Conservation (phyloP, 1,140 invertebrate species). For the Cyphomyrmex costatus region DNA sequence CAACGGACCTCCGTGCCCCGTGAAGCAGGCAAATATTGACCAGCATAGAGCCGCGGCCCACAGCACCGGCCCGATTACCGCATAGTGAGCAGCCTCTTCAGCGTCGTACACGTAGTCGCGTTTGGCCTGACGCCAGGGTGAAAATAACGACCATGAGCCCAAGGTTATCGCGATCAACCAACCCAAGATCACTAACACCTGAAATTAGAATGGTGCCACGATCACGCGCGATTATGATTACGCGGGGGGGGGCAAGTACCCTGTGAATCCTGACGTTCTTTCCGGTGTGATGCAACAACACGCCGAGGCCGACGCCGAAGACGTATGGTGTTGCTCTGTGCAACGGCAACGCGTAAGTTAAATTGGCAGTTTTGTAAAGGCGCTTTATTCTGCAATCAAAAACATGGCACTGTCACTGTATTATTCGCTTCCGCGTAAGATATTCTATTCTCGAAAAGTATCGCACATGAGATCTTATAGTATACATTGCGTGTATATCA, state of each 20-base stretch:
- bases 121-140: slow-evolving; percentile 87
- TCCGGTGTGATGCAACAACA: slow-evolving; percentile 87
- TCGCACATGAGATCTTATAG: too few relatives aligned
- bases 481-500: too few relatives aligned
- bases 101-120: slow-evolving; percentile 89
- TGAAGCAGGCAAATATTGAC: slow-evolving; percentile 89
- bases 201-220: slow-evolving; percentile 58
- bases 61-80: slow-evolving; percentile 89
- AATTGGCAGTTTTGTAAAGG: slow-evolving; percentile 89
- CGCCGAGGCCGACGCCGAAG: slow-evolving; percentile 89
- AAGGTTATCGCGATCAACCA: slow-evolving; percentile 87
- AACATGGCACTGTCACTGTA: background rate
- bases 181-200: slow-evolving; percentile 87
- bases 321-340: slow-evolving; percentile 90
- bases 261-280: slow-evolving; percentile 83
- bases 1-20: slow-evolving; percentile 87
- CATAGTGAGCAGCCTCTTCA: slow-evolving; percentile 89
- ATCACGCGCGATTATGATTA: slow-evolving; percentile 24
- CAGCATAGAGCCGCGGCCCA: slow-evolving; percentile 89
- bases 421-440: background rate
- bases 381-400: slow-evolving; percentile 88
- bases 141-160: slow-evolving; percentile 88
- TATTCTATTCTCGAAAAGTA: background rate
- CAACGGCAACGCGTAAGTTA: slow-evolving; percentile 88
- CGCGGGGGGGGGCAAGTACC: slow-evolving; percentile 73